A percentile compares a stretch with the other conserved stretches of the same genome.
phyloP scores from a whole-genome alignment of 2,888 invertebrate species.

The Scaeva pyrastri region DNA sequence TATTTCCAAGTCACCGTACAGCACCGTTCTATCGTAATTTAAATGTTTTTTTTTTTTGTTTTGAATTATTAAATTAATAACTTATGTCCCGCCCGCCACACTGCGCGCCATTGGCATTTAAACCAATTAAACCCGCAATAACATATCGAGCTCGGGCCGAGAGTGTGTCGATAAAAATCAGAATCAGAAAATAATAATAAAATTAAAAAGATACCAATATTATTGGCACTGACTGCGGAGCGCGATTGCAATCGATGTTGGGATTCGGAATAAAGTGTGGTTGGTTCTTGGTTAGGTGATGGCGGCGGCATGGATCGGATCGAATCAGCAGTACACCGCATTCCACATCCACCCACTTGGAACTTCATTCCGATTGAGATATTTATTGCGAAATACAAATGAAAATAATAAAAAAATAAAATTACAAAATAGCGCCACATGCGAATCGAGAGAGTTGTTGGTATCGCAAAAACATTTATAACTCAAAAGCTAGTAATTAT shows the following conservation, averaged over 20 bases:
- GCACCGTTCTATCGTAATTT: not conserved
- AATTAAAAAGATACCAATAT: constrained; percentile 47
- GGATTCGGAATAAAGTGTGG: not conserved
- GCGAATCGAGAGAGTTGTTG: not conserved
- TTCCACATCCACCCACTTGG: constrained; percentile 74
- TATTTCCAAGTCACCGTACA: too few species aligned
- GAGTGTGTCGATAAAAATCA: constrained; percentile 61
- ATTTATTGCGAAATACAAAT: constrained; percentile 65
- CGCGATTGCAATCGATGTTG: not conserved
- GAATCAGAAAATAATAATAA: constrained; percentile 46
- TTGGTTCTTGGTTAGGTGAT: not conserved
- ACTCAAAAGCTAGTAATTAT: constrained; percentile 72
- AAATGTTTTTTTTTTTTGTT: too few species aligned
- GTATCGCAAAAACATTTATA: constrained; percentile 62
- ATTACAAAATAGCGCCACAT: constrained; percentile 25
- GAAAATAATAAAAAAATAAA: constrained; percentile 14
- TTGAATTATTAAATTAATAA: constrained; percentile 46
- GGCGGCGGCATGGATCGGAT: not conserved
- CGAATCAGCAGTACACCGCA: constrained; percentile 49
- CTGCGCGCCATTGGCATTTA: not conserved
- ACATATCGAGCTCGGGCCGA: constrained; percentile 15
- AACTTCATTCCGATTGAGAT: constrained; percentile 75
- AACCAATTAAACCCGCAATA: constrained; percentile 60
- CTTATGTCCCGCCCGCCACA: not conserved
- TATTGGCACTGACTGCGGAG: constrained; percentile 13